Conservation (phyloP, 2,888 invertebrate genomes). For the Onthophagus sagittarius region DNA sequence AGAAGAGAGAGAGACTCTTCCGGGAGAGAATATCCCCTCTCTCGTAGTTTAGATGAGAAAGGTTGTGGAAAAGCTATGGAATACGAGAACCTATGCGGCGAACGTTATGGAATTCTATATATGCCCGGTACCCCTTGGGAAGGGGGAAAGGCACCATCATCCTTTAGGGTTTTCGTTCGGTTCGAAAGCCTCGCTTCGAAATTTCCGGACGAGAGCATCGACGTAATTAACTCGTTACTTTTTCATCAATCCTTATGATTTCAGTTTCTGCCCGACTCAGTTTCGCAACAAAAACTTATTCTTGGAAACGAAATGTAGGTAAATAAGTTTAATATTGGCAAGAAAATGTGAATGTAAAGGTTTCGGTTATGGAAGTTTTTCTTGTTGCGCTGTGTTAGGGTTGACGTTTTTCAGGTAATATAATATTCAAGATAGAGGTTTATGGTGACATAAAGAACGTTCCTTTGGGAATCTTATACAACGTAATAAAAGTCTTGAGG, state of each 20-base stretch:
- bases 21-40: neutral
- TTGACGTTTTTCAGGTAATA: neutral
- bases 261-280: neutral
- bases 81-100: neutral
- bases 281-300: neutral
- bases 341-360: too few relatives aligned
- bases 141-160: neutral
- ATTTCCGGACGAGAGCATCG: neutral
- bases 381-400: neutral
- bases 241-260: neutral
- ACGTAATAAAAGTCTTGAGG: neutral
- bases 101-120: neutral
- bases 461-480: neutral
- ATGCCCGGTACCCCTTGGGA: neutral
- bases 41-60: neutral
- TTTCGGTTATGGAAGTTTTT: too few relatives aligned
- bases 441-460: neutral
- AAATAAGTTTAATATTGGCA: too few relatives aligned
- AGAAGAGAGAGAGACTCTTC: slow-evolving; percentile 11
- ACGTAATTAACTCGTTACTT: neutral
- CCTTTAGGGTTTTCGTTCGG: neutral
- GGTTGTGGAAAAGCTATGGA: neutral
- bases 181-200: neutral
- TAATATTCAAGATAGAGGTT: neutral
- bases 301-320: neutral